Percentiles rank a stretch among this genome's conserved stretches.
These are phyloP conservation scores for Turnix velox DNA, from an alignment of 2,113 vertebrate genomes.

Conservation along the genomic window DNA sequence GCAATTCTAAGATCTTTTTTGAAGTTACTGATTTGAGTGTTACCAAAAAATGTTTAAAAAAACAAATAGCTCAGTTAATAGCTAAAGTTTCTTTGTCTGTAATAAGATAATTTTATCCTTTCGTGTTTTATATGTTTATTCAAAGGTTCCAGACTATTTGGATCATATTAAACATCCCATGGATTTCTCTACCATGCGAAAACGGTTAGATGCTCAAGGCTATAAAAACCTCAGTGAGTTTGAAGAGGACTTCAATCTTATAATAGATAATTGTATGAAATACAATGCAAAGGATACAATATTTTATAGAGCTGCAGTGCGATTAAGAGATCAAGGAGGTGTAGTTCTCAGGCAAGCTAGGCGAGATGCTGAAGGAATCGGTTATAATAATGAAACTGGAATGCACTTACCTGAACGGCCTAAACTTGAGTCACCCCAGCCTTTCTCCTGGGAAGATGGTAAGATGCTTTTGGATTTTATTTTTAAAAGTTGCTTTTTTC, in stretches of 20 bases:
- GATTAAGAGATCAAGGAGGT: constrained; percentile 93
- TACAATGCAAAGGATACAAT: constrained; percentile 98
- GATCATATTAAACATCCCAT: constrained; percentile 94
- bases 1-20: background rate
- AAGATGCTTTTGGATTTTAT: constrained; percentile 51
- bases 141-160: constrained; percentile 93
- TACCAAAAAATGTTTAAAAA: background rate
- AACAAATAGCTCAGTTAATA: background rate
- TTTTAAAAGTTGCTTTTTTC: background rate
- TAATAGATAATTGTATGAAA: constrained; percentile 94
- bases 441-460: constrained; percentile 97
- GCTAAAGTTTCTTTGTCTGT: background rate
- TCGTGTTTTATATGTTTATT: constrained; percentile 20
- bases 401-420: constrained; percentile 88
- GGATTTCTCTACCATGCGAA: constrained; percentile 96
- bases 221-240: constrained; percentile 89
- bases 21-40: background rate
- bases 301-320: constrained; percentile 90
- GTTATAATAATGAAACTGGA: constrained; percentile 88
- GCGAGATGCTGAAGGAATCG: constrained; percentile 83
- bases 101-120: background rate
- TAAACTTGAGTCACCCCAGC: constrained; percentile 73
- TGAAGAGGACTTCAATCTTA: constrained; percentile 92
- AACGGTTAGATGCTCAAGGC: constrained; percentile 84
- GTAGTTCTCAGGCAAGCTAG: constrained; percentile 87